phyloP scores from a whole-genome alignment of 23 tunicate species.

The Oikopleura albicans region DNA sequence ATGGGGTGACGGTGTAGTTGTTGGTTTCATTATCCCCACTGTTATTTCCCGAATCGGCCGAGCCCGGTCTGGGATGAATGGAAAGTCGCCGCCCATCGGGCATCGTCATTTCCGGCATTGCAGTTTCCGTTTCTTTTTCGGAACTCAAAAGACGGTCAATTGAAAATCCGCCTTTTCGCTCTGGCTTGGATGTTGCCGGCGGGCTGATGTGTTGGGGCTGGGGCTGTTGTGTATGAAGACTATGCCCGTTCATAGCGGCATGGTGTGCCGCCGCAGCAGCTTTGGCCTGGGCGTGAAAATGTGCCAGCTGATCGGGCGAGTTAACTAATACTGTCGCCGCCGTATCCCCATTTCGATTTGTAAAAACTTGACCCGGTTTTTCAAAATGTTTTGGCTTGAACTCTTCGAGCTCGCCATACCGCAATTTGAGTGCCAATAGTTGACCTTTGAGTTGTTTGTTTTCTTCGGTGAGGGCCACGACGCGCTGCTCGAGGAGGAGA shows the following conservation, averaged over 20 bases:
- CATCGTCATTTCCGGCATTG: background rate
- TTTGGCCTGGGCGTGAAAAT: background rate
- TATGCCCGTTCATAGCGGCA: background rate
- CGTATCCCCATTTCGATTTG: constrained; percentile 51
- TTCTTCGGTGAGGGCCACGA: constrained; percentile 40
- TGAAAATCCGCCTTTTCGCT: background rate
- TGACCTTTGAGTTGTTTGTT: constrained; percentile 42
- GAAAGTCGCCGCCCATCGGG: background rate
- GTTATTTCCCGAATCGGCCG: background rate
- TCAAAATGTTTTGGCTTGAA: constrained; percentile 4
- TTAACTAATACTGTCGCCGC: constrained; percentile 50
- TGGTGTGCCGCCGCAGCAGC: constrained; percentile 7
- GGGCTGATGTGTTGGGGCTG: background rate
- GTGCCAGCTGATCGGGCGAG: constrained; percentile 11
- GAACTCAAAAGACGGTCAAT: background rate
- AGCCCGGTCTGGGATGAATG: background rate
- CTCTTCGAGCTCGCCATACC: constrained; percentile 42
- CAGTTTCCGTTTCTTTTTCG: background rate
- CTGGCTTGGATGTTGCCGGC: background rate
- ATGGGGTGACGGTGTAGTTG: background rate
- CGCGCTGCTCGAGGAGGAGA: constrained; percentile 39
- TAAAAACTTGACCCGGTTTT: constrained; percentile 23
- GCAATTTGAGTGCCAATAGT: constrained; percentile 29
- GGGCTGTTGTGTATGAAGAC: background rate
- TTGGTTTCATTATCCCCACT: background rate